phyloP scores from a whole-genome alignment of 2,113 vertebrate genomes.

The Procavia capensis region DNA sequence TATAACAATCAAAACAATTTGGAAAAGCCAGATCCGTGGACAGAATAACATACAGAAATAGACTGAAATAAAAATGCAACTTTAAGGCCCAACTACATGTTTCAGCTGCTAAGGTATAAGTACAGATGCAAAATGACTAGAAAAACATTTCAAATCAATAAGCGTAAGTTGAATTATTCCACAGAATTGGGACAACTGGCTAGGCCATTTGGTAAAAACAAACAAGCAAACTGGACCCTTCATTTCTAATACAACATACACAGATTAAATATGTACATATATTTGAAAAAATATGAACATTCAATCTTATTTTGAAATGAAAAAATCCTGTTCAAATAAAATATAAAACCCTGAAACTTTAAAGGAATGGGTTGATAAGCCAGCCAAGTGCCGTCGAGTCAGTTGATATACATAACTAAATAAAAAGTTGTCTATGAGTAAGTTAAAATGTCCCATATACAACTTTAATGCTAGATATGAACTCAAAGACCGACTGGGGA shows the following conservation, averaged over 20 bases:
- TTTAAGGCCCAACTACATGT: not conserved
- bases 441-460: not conserved
- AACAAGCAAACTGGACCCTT: not conserved
- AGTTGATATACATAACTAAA: not conserved
- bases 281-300: not conserved
- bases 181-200: not conserved
- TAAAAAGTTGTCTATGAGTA: too few relatives aligned
- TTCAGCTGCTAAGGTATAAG: not conserved
- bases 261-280: not conserved
- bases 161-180: not conserved
- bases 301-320: constrained; percentile 3
- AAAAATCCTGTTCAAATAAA: constrained; percentile 33
- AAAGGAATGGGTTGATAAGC: not conserved
- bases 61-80: not conserved
- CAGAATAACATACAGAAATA: not conserved
- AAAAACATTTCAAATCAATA: not conserved
- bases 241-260: not conserved
- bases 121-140: constrained; percentile 19
- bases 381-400: too few relatives aligned
- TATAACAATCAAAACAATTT: constrained; percentile 16
- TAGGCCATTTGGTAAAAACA: not conserved
- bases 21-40: not conserved
- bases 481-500: constrained; percentile 29
- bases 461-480: not conserved
- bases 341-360: not conserved